These are phyloP conservation scores for Saccostrea cuccullata DNA, from an alignment of 1,140 invertebrate species.

Conservation along the genomic window DNA sequence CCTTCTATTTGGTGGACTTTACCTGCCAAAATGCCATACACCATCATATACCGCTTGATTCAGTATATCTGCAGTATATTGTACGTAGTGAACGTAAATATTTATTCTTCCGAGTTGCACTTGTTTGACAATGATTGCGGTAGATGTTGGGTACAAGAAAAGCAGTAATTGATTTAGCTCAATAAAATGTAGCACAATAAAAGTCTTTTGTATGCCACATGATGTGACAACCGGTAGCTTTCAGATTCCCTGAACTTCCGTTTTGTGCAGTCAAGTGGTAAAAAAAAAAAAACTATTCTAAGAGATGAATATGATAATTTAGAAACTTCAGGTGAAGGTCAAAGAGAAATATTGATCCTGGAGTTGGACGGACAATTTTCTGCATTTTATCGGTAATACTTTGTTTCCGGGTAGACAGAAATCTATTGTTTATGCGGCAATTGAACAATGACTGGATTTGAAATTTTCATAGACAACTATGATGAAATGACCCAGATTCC, in stretches of 20 bases:
- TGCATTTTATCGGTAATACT: not conserved
- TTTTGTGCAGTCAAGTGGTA: constrained; percentile 2
- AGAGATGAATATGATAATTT: constrained; percentile 10
- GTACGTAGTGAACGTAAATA: no score
- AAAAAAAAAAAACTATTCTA: not conserved
- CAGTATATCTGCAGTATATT: no score
- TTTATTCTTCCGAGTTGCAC: no score
- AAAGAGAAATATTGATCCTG: not conserved
- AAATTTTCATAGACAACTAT: constrained; percentile 5
- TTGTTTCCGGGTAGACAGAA: constrained; percentile 21
- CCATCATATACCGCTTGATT: no score
- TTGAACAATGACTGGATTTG: not conserved
- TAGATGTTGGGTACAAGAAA: no score
- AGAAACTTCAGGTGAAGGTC: constrained; percentile 16
- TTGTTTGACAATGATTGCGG: no score
- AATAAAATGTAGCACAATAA: no score
- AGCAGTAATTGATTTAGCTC: no score
- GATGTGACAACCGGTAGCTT: not conserved
- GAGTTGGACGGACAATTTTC: constrained; percentile 18
- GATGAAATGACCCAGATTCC: constrained; percentile 29
- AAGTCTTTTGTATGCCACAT: not conserved
- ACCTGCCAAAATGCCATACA: no score
- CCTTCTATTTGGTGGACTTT: no score
- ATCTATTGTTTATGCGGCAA: constrained; percentile 16
- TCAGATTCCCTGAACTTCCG: not conserved